Conservation (phyloP, 2,797 vertebrate species). For the Chlorospingus flavigularis region DNA sequence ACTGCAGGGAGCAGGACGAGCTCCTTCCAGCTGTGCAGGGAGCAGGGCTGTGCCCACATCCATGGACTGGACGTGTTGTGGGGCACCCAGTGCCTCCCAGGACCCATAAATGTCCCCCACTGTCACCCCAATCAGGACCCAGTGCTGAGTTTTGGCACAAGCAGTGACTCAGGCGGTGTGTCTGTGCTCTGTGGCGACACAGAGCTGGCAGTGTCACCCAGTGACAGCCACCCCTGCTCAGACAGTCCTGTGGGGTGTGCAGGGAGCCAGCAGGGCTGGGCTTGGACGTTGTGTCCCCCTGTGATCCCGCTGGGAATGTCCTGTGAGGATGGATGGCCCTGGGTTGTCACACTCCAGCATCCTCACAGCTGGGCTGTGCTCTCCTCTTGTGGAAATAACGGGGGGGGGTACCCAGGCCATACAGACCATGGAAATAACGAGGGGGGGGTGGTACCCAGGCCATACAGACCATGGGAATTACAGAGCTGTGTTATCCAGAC, state of each 20-base stretch:
- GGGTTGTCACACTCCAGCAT: fast-evolving
- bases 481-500: too few species aligned
- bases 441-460: fast-evolving
- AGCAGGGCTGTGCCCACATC: not conserved
- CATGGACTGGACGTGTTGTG: not conserved
- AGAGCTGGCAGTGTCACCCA: not conserved
- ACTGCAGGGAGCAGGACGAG: not conserved
- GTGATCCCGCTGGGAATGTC: not conserved
- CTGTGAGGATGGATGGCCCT: not conserved
- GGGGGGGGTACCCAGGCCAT: not conserved
- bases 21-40: not conserved
- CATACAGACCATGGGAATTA: fast-evolving
- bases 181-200: not conserved
- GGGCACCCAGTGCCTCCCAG: not conserved
- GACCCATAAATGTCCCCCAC: fast-evolving
- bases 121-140: not conserved
- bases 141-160: fast-evolving
- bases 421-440: not conserved
- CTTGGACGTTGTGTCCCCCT: fast-evolving
- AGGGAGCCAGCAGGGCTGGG: not conserved
- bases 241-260: not conserved
- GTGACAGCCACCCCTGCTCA: not conserved
- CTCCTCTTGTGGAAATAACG: not conserved
- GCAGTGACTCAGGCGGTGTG: not conserved
- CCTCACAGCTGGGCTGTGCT: not conserved